Percentiles rank a stretch among this genome's conserved stretches.
These are phyloP conservation scores for Mirounga angustirostris DNA, from an alignment of 2,113 vertebrate species.

Conservation along the genomic window DNA sequence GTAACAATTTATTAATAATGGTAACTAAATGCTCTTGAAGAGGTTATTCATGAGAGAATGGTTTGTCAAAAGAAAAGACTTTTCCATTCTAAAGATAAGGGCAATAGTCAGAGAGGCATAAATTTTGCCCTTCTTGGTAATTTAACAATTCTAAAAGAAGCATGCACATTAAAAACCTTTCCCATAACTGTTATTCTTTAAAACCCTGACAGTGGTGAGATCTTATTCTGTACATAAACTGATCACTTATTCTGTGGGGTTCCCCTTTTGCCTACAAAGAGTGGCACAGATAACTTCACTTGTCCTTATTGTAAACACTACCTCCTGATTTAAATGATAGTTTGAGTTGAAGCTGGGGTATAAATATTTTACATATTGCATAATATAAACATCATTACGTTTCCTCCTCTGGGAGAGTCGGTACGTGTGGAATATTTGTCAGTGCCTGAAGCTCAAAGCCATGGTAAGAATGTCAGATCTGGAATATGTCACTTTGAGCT, in stretches of 20 bases:
- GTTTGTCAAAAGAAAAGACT: slow-evolving; percentile 75
- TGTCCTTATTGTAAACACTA: not conserved
- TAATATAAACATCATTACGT: not conserved
- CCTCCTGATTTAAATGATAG: slow-evolving; percentile 5
- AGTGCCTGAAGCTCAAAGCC: slow-evolving; percentile 53
- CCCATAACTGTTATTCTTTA: slow-evolving; percentile 51
- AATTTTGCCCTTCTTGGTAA: slow-evolving; percentile 57
- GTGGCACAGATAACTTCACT: not conserved
- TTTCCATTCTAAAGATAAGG: slow-evolving; percentile 70
- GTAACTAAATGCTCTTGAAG: slow-evolving; percentile 82
- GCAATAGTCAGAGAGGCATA: slow-evolving; percentile 49
- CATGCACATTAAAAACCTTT: slow-evolving; percentile 46
- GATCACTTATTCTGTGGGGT: not conserved
- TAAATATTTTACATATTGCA: slow-evolving; percentile 65
- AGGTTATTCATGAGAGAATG: slow-evolving; percentile 73
- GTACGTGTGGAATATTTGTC: not conserved
- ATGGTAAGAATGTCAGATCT: slow-evolving; percentile 44
- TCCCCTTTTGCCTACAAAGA: not conserved
- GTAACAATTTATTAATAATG: slow-evolving; percentile 84
- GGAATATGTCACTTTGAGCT: slow-evolving; percentile 64
- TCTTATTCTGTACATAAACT: not conserved
- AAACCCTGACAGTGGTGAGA: not conserved
- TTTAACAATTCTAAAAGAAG: slow-evolving; percentile 59
- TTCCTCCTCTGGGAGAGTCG: not conserved
- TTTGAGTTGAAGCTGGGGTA: not conserved